Evolutionary conservation across 2,797 vertebrate genomes (phyloP), one percentile per base, ranked within the genome.

Genomic region (Coregonus suidteri): DNA sequence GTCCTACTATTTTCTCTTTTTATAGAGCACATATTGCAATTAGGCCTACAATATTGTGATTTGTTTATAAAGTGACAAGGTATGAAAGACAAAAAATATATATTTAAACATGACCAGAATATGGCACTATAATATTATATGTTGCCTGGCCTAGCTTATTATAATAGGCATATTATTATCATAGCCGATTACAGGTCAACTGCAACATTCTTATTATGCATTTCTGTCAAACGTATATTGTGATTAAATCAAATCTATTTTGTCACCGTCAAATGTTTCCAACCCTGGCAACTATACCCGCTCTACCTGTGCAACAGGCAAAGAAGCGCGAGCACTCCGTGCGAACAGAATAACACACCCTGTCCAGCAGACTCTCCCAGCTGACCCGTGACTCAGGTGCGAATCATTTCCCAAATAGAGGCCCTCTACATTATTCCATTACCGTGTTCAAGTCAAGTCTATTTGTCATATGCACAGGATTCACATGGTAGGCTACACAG

Each of bases 301-400:
- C 86, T 87, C 85, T 90, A 90, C 92, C 92, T 88, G 92, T 89
- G 90, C 73, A 79, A 85, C 91, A 85, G 89, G 91, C 52, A 66
- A 13, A 25, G 4, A 47, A 47, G 41, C 9, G 11, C 11, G 35
- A 35, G 35, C 30, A 3, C 6, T 15, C 9, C 67, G 35, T 35
- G 37, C 16, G 9, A 71, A 30, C 70, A 73, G 25, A 69, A 20
- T 53, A 30, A 73, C 71, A 78, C 82, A 72, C 84, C 83, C 78
- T 75, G 51, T 71, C 30, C 54, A 59, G 77, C 76, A 77, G 79
- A 81, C 82, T 75, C 83, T 69, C 71, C 77, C 75, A 80, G 75
- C 71, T 68, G 78, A 74, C 74, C 54, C 30, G 75, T 90, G 87
- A 89, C 83, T 89, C 85, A 89, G 86, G 83, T 81, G 75, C 77